These are phyloP conservation scores for Oryzias woworae DNA, from an alignment of 2,113 vertebrate species.

Conservation along the genomic window DNA sequence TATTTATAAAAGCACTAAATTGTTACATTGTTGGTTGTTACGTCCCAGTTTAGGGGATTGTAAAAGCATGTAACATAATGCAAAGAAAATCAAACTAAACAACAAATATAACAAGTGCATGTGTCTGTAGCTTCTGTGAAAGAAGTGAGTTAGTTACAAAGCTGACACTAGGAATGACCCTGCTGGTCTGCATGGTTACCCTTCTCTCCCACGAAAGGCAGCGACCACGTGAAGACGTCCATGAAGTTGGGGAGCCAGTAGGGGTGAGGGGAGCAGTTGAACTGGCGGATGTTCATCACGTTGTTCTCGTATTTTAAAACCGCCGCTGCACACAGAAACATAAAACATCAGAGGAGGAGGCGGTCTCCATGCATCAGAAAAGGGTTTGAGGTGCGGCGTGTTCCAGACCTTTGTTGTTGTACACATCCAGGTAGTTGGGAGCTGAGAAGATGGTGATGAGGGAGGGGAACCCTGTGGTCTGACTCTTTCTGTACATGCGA, in stretches of 20 bases:
- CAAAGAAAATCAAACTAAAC: too few species aligned
- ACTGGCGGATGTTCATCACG: conserved; percentile 85
- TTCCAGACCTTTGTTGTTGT: conserved; percentile 83
- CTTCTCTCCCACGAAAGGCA: conserved; percentile 84
- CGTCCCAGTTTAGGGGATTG: too few species aligned
- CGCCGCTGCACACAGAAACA: conserved; percentile 65
- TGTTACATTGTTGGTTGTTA: too few species aligned
- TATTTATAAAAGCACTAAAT: too few species aligned
- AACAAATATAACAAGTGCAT: too few species aligned
- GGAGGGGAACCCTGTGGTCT: conserved; percentile 84
- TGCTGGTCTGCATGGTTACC: conserved; percentile 49
- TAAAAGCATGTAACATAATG: too few species aligned
- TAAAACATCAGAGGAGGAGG: not conserved
- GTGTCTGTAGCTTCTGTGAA: too few species aligned
- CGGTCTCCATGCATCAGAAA: not conserved
- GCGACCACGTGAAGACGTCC: conserved; percentile 85
- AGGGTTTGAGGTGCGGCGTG: too few species aligned
- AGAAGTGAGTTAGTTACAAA: too few species aligned
- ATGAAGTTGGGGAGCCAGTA: conserved; percentile 87
- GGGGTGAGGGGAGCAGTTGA: conserved; percentile 84
- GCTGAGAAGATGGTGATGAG: conserved; percentile 86
- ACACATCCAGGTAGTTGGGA: conserved; percentile 84
- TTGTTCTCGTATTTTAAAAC: conserved; percentile 86
- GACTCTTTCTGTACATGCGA: conserved; percentile 85
- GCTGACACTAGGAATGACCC: not conserved